Percentiles rank a stretch among this genome's conserved stretches.
Evolutionary conservation across 2,113 vertebrate species (phyloP).

Genomic region (Salminus brasiliensis): DNA sequence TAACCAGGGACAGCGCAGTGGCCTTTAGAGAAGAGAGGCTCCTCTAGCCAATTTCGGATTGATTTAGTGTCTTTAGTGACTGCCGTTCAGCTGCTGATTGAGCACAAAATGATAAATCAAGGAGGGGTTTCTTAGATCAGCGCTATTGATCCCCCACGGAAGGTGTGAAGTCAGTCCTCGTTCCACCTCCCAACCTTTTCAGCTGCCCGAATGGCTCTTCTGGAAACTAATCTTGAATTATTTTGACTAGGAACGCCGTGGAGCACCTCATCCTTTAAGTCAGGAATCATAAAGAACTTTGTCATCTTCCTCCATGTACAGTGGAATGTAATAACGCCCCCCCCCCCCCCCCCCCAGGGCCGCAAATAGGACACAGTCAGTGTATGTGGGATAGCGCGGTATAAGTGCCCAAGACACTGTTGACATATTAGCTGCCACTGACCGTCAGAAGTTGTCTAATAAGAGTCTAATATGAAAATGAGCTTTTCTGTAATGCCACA

Average conservation of each 20-base stretch:
- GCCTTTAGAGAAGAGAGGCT: slow-evolving; percentile 22
- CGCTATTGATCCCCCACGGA: slow-evolving; percentile 9
- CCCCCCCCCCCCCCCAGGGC: too few relatives aligned
- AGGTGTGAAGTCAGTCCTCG: neutral
- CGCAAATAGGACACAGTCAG: too few relatives aligned
- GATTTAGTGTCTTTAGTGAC: slow-evolving; percentile 16
- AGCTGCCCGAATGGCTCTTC: neutral
- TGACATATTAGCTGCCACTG: too few relatives aligned
- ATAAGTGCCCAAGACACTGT: too few relatives aligned
- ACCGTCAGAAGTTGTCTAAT: too few relatives aligned
- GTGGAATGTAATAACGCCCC: neutral
- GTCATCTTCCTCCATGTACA: neutral
- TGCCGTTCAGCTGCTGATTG: slow-evolving; percentile 24
- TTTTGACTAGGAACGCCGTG: neutral
- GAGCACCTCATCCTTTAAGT: neutral
- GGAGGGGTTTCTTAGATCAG: slow-evolving; percentile 21
- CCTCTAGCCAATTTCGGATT: slow-evolving; percentile 17
- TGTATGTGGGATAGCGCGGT: too few relatives aligned
- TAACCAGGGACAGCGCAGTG: neutral
- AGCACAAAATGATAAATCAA: slow-evolving; percentile 37
- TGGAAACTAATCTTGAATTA: neutral
- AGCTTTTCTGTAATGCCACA: too few relatives aligned
- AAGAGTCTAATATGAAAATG: too few relatives aligned
- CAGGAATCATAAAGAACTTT: neutral
- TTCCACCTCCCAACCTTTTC: neutral